Evolutionary conservation across 1,140 invertebrate species (phyloP).

Genomic region (Akabosia matsudoensis): DNA sequence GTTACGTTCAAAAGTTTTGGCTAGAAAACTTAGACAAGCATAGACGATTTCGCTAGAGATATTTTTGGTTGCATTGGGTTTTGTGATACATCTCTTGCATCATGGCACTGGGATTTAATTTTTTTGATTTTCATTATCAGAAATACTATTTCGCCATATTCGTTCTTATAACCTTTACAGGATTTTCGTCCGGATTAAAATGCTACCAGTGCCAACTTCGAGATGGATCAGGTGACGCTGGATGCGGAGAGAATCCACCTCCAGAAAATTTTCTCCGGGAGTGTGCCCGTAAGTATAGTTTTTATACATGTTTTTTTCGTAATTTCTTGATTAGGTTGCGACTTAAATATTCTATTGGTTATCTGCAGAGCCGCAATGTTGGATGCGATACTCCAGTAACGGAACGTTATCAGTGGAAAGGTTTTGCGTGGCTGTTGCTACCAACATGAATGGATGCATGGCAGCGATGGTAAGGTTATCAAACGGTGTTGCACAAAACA

Average conservation of each 20-base stretch:
- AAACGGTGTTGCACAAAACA: no score
- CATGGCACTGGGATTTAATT: no score
- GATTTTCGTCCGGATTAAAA: not conserved
- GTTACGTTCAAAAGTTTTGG: no score
- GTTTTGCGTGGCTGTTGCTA: not conserved
- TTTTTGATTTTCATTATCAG: no score
- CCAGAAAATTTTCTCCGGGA: not conserved
- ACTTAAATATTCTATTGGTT: not conserved
- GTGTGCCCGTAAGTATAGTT: not conserved
- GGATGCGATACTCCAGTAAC: not conserved
- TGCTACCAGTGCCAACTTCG: not conserved
- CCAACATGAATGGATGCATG: not conserved
- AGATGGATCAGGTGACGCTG: not conserved
- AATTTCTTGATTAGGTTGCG: not conserved
- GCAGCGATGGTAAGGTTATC: not conserved
- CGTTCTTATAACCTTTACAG: no score
- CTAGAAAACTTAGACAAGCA: no score
- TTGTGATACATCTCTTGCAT: no score
- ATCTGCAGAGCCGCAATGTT: not conserved
- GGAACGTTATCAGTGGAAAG: not conserved
- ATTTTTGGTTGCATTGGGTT: no score
- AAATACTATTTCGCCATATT: no score
- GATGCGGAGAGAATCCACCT: not conserved
- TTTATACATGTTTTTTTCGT: not conserved
- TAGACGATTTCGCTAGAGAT: no score